Percentiles rank a stretch among this genome's conserved stretches.
phyloP scores from a whole-genome alignment of 2,888 invertebrate species.

The Lepidocyrtinus sp. region DNA sequence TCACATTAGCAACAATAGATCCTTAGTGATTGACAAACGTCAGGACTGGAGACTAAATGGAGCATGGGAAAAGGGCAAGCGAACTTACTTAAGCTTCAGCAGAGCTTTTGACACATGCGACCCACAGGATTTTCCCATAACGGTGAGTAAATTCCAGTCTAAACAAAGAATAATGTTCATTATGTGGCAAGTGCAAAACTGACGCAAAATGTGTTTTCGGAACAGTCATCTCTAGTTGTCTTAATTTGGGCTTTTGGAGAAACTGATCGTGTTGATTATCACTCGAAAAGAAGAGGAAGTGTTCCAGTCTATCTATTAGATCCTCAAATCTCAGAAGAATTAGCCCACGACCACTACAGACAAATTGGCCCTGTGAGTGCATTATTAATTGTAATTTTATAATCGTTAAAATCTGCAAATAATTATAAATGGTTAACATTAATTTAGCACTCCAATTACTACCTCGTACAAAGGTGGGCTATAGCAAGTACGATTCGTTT shows the following conservation, averaged over 20 bases:
- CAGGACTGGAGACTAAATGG: conserved; percentile 43
- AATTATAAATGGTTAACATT: too few relatives aligned
- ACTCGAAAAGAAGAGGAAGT: conserved; percentile 37
- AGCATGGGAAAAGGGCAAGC: conserved; percentile 46
- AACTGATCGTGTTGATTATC: conserved; percentile 41
- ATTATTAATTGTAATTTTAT: too few relatives aligned
- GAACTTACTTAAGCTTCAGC: conserved; percentile 32
- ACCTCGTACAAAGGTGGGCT: conserved; percentile 36
- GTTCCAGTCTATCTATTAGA: conserved; percentile 38
- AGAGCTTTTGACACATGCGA: conserved; percentile 48
- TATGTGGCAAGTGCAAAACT: neutral
- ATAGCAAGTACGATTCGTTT: conserved; percentile 30
- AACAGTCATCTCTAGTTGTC: conserved; percentile 17
- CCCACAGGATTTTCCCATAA: conserved; percentile 35
- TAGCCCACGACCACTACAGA: conserved; percentile 33
- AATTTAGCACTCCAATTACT: conserved; percentile 40
- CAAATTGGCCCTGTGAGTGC: conserved; percentile 39
- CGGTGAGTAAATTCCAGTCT: conserved; percentile 1
- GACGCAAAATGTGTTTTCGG: too few relatives aligned
- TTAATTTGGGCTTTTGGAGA: conserved; percentile 54
- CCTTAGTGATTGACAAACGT: conserved; percentile 2
- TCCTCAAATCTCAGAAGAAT: conserved; percentile 29
- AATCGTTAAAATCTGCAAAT: too few relatives aligned
- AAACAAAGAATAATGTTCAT: neutral
- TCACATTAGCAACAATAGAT: conserved; percentile 27